A percentile compares a stretch with the other conserved stretches of the same genome.
Evolutionary conservation across 2,797 vertebrate genomes (phyloP).

Genomic region (Syndactyla subalaris): DNA sequence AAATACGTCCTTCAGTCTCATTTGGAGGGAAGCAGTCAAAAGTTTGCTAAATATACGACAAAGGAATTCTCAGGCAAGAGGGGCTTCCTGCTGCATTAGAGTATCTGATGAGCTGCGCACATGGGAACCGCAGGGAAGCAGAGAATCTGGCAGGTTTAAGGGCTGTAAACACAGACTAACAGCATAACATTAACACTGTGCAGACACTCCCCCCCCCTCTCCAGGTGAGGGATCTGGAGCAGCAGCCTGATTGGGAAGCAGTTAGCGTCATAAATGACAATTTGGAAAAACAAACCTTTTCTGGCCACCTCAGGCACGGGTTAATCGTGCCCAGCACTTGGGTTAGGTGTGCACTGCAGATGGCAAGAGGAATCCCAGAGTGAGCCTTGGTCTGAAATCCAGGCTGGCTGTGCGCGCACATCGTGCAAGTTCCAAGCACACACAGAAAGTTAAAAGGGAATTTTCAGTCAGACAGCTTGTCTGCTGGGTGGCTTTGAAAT

Average conservation of each 20-base stretch:
- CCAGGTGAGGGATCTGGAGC: background rate
- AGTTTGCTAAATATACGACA: conserved; percentile 64
- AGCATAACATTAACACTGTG: background rate
- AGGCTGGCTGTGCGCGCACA: background rate
- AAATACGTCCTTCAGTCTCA: conserved; percentile 37
- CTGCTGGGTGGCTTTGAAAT: conserved; percentile 30
- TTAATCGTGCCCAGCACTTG: background rate
- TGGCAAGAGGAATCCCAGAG: conserved; percentile 22
- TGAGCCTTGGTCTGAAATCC: background rate
- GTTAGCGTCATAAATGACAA: background rate
- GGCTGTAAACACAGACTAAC: background rate
- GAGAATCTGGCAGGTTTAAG: background rate
- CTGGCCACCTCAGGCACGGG: background rate
- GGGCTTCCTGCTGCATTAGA: conserved; percentile 33
- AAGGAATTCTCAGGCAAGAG: conserved; percentile 50
- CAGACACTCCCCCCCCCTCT: background rate
- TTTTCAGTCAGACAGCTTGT: conserved; percentile 14
- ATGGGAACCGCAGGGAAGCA: background rate
- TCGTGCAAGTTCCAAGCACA: background rate
- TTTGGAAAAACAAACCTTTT: background rate
- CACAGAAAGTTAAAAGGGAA: background rate
- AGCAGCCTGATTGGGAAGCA: background rate
- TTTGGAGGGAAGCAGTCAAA: conserved; percentile 47
- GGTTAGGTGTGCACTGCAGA: background rate
- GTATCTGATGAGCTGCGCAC: background rate